Conservation (phyloP, 2,113 vertebrate genomes). For the Diglossa brunneiventris region DNA sequence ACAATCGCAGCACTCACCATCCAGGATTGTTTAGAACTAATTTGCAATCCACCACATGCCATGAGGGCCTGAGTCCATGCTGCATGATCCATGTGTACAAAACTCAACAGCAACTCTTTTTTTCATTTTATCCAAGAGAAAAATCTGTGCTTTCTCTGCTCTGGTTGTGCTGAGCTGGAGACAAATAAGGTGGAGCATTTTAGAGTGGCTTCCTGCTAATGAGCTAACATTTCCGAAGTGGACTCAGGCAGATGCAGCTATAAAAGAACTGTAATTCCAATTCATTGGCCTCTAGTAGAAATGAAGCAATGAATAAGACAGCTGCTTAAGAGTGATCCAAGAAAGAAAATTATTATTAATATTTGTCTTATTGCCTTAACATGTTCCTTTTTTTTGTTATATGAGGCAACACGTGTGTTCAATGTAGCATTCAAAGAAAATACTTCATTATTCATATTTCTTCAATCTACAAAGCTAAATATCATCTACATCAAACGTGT, state of each 20-base stretch:
- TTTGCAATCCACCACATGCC: background rate
- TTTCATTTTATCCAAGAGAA: background rate
- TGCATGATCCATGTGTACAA: background rate
- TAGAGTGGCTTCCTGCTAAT: background rate
- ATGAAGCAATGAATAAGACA: conserved; percentile 40
- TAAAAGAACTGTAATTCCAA: conserved; percentile 24
- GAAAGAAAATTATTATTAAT: conserved; percentile 19
- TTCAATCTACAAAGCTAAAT: background rate
- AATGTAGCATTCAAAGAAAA: background rate
- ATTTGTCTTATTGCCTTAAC: background rate
- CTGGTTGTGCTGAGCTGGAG: background rate
- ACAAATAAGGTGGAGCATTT: background rate
- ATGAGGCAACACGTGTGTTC: background rate
- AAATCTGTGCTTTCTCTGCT: background rate
- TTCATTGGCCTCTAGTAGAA: background rate
- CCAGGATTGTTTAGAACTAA: background rate
- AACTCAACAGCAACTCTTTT: background rate
- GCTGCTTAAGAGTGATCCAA: conserved; percentile 26
- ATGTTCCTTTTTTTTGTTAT: background rate
- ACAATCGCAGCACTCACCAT: background rate
- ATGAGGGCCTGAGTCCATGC: background rate
- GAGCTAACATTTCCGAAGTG: conserved; percentile 37
- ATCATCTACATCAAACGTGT: background rate
- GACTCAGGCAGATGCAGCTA: conserved; percentile 32
- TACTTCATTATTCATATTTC: background rate